These are phyloP conservation scores for Alfaro cultratus DNA, from an alignment of 2,797 vertebrate species.

Conservation along the genomic window DNA sequence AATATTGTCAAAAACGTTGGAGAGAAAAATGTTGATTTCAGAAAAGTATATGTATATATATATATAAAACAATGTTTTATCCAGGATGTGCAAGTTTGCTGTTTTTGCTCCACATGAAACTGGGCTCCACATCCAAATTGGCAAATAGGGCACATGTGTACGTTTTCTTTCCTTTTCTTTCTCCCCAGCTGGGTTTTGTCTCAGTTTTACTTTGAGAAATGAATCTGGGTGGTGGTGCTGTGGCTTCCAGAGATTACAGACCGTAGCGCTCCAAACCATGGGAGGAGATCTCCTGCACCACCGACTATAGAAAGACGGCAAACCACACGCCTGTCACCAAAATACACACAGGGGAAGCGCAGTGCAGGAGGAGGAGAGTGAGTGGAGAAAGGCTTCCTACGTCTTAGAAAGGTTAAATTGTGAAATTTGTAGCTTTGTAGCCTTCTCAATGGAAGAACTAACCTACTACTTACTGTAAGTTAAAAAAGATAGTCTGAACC, in stretches of 20 bases:
- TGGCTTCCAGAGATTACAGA: conserved; percentile 73
- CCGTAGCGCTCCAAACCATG: conserved; percentile 57
- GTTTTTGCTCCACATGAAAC: background rate
- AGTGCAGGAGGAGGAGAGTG: conserved; percentile 22
- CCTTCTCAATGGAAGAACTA: background rate
- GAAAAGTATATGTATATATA: background rate
- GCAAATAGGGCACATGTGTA: conserved; percentile 31
- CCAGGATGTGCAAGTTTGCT: background rate
- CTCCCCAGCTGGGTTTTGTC: conserved; percentile 41
- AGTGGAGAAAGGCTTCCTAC: background rate
- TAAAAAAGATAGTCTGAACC: background rate
- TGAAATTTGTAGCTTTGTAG: background rate
- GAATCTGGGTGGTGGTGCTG: conserved; percentile 67
- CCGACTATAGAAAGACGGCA: conserved; percentile 71
- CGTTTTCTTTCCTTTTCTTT: conserved; percentile 18
- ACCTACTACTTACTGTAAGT: background rate
- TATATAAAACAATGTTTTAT: background rate
- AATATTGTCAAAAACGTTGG: background rate
- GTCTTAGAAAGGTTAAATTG: background rate
- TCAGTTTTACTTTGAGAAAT: conserved; percentile 58
- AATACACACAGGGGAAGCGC: conserved; percentile 38
- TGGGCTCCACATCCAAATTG: conserved; percentile 30
- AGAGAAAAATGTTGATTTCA: background rate
- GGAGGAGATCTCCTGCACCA: conserved; percentile 71
- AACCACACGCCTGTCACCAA: conserved; percentile 70